A percentile compares a stretch with the other conserved stretches of the same genome.
These are phyloP conservation scores for Brachystomella parvula DNA, from an alignment of 1,140 invertebrate genomes.

Conservation along the genomic window DNA sequence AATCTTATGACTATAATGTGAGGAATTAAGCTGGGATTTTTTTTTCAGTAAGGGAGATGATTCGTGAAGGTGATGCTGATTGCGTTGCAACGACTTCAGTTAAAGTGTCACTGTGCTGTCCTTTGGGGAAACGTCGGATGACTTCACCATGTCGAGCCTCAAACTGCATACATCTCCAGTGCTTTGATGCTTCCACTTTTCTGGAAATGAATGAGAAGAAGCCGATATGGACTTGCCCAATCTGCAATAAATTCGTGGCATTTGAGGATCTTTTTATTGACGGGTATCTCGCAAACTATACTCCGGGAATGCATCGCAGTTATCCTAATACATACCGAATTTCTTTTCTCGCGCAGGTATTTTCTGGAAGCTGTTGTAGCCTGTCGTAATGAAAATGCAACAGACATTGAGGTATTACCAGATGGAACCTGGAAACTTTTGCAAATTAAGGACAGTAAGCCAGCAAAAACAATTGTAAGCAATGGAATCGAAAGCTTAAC, in stretches of 20 bases:
- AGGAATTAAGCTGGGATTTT: constrained; percentile 57
- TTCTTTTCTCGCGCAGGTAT: constrained; percentile 21
- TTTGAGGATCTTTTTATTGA: constrained; percentile 89
- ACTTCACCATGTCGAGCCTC: constrained; percentile 76
- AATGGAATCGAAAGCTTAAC: too few species aligned
- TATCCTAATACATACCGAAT: too few species aligned
- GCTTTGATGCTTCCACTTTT: constrained; percentile 91
- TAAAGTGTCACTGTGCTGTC: constrained; percentile 76
- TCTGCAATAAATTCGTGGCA: constrained; percentile 83
- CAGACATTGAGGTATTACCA: constrained; percentile 32
- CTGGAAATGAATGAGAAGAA: constrained; percentile 98
- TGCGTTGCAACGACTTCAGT: constrained; percentile 88
- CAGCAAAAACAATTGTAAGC: constrained; percentile 24
- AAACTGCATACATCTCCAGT: constrained; percentile 91
- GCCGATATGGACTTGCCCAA: constrained; percentile 95
- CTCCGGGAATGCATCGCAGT: too few species aligned
- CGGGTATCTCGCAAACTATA: constrained; percentile 54
- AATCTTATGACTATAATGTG: not conserved
- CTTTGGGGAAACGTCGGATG: constrained; percentile 92
- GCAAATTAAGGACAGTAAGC: constrained; percentile 14
- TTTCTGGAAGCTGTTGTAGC: constrained; percentile 29
- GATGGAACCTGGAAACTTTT: constrained; percentile 27
- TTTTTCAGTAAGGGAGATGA: too few species aligned
- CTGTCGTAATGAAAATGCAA: constrained; percentile 5
- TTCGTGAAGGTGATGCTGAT: constrained; percentile 77